Evolutionary conservation across 2,797 vertebrate species (phyloP).

Genomic region (Erpetoichthys calabaricus): DNA sequence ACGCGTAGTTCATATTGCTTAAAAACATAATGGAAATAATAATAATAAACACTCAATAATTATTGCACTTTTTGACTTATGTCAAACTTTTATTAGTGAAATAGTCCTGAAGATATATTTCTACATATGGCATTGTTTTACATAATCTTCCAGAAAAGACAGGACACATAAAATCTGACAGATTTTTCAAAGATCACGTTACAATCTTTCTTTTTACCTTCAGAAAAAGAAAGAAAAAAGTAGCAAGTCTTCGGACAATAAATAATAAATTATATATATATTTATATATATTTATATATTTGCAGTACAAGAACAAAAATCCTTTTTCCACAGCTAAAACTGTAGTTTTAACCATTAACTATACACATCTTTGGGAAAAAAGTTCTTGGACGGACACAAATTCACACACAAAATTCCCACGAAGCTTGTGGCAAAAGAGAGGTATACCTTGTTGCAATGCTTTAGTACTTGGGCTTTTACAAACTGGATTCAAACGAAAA

Average conservation of each 20-base stretch:
- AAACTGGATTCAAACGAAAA: constrained; percentile 49
- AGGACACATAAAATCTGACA: constrained; percentile 54
- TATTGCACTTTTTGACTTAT: constrained; percentile 36
- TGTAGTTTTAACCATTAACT: constrained; percentile 72
- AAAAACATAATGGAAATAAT: no score
- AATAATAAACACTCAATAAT: neutral
- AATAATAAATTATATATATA: constrained; percentile 95
- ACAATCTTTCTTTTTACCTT: constrained; percentile 65
- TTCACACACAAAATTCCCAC: constrained; percentile 78
- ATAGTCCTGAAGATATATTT: constrained; percentile 63
- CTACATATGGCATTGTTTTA: constrained; percentile 68
- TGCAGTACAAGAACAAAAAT: constrained; percentile 78
- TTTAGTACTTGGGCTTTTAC: constrained; percentile 65
- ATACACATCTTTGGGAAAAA: constrained; percentile 90
- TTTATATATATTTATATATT: constrained; percentile 19
- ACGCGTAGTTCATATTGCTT: no score
- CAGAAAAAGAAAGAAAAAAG: constrained; percentile 87
- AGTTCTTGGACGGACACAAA: constrained; percentile 69
- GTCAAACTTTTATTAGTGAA: constrained; percentile 66
- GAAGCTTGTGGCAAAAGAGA: constrained; percentile 85
- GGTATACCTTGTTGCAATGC: constrained; percentile 97
- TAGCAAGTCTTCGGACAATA: constrained; percentile 93
- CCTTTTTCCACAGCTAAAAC: constrained; percentile 53
- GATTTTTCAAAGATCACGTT: constrained; percentile 69
- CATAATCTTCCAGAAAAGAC: constrained; percentile 55